These are phyloP conservation scores for Pionites leucogaster DNA, from an alignment of 2,113 vertebrate species.

Conservation along the genomic window DNA sequence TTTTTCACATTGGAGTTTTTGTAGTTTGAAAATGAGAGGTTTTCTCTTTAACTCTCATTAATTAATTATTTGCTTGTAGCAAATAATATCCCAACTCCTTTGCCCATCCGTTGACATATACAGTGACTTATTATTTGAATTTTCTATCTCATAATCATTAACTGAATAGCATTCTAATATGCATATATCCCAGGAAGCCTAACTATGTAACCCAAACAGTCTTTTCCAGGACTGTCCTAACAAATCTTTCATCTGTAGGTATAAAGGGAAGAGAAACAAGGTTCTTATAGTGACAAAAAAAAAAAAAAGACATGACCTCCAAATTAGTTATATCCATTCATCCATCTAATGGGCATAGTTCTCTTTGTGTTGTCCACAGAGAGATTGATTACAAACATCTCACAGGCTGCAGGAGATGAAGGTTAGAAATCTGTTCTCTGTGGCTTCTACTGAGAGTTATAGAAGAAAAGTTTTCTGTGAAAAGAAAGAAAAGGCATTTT, in stretches of 20 bases:
- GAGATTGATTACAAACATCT: background rate
- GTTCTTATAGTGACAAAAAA: background rate
- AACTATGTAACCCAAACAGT: background rate
- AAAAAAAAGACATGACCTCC: background rate
- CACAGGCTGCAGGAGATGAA: background rate
- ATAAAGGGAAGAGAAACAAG: background rate
- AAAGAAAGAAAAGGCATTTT: background rate
- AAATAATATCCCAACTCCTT: background rate
- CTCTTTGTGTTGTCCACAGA: background rate
- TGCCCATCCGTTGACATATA: background rate
- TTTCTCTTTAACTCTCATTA: background rate
- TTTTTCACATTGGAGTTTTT: background rate
- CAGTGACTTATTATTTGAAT: background rate
- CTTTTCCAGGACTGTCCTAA: background rate
- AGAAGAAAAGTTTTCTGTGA: background rate
- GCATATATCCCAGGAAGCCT: background rate
- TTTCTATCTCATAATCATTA: background rate
- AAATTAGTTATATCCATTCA: background rate
- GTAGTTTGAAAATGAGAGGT: fast-evolving
- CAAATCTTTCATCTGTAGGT: background rate
- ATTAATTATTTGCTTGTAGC: background rate
- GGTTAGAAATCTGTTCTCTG: background rate
- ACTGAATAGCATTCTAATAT: background rate
- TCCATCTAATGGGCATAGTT: background rate
- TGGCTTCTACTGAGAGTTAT: background rate